These are phyloP conservation scores for Phoxinus phoxinus DNA, from an alignment of 2,113 vertebrate species.

Conservation along the genomic window DNA sequence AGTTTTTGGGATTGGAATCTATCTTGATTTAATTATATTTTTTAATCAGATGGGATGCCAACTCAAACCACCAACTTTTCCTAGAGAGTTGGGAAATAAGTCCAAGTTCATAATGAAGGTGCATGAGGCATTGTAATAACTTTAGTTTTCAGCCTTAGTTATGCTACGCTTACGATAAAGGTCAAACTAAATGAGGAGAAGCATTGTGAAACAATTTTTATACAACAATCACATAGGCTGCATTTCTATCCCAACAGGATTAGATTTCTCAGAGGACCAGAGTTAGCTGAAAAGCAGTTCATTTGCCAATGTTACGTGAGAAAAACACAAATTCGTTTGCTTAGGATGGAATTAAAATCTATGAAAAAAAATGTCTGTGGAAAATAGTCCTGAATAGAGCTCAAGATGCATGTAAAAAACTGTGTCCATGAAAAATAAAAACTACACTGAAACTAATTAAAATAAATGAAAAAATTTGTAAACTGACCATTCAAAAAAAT, in stretches of 20 bases:
- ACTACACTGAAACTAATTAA: background rate
- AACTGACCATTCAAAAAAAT: background rate
- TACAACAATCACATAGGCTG: background rate
- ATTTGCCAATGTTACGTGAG: constrained; percentile 16
- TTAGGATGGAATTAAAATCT: background rate
- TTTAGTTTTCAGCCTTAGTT: background rate
- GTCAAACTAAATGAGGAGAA: constrained; percentile 19
- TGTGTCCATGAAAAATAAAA: background rate
- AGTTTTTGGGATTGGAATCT: background rate
- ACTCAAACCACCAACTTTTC: background rate
- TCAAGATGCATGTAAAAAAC: background rate
- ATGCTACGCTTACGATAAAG: background rate
- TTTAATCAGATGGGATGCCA: background rate
- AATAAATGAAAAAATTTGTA: background rate
- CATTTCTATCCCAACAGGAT: constrained; percentile 2
- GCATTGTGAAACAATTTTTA: background rate
- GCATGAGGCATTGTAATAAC: background rate
- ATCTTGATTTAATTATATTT: too few species aligned
- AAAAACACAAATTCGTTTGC: constrained; percentile 14
- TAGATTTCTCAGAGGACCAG: constrained; percentile 13
- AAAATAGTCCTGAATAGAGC: background rate
- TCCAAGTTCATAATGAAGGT: background rate
- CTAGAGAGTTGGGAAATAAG: background rate
- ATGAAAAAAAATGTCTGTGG: background rate
- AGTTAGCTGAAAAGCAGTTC: constrained; percentile 1